Base-by-base conservation (phyloP, 1,140 invertebrate species). In the Zaprionus gabonicus region DNA sequence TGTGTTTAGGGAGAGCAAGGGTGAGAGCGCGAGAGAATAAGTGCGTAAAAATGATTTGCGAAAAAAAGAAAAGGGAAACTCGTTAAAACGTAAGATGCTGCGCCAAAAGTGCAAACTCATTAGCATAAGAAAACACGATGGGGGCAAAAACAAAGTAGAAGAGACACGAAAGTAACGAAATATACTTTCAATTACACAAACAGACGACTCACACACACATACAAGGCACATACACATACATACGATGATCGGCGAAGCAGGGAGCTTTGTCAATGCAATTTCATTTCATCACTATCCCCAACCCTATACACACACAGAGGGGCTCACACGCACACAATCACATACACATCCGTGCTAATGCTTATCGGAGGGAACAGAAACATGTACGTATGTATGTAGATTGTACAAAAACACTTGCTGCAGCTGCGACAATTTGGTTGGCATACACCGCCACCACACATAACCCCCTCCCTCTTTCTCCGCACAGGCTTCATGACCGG, bases 81-180 rank as follows among this genome's bases (percentile, higher is more conserved):
- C 60, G 62, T 62, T 71, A 25, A 55, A 66, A 64, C 46, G 56
- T 49, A 49, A 84, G 78, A 84, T 84, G 75, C 71, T 73, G 59
- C 46, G 63, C 27, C 60, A 63, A 72, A 74, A 55, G 23, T 74
- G 75, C 76, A 72, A 80, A 83, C 84, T 87, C 81, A 88, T 88
- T 88, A 90, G 66, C 84, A 88, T 88, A 88, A 71, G 78, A 87
- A 87, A 87, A 87, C 74, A 79, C 76, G 31, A 28, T 36, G 55
- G 36, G 13, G 31, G 31, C 56, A 55, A 86, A 73, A 88, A 80
- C 70, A 87, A 80, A 71, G 76, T 69, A 78, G 62, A 49, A 68
- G 44, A 65, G 44, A 65, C 71, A 57, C 36, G 57, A 53, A 62
- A 71, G 53, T 56, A 55, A 25, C 31, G 63, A 78, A 70, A 76